Evolutionary conservation across 2,113 vertebrate genomes (phyloP).

Genomic region (Pteropus alecto): DNA sequence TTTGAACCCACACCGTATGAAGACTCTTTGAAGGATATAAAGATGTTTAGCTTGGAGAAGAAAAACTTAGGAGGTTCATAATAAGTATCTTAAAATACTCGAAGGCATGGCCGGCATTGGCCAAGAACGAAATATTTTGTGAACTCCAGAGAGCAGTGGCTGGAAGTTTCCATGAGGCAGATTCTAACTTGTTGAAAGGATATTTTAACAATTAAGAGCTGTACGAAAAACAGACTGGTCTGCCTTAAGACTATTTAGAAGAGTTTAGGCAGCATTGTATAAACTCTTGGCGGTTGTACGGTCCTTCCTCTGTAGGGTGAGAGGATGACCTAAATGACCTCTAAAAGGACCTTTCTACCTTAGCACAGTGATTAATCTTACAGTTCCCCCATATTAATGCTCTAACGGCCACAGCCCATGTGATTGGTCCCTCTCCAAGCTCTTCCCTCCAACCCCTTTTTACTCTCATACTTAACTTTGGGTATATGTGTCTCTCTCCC

Average conservation of each 20-base stretch:
- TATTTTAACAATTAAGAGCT: neutral
- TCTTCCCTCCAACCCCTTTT: neutral
- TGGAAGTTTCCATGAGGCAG: neutral
- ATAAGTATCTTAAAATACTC: neutral
- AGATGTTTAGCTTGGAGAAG: neutral
- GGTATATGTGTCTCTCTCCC: neutral
- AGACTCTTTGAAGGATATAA: neutral
- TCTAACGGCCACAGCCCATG: neutral
- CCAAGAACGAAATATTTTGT: neutral
- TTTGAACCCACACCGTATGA: neutral
- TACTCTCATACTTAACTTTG: neutral
- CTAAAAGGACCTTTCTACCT: neutral
- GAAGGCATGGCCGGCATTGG: neutral
- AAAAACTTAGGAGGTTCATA: neutral
- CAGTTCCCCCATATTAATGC: neutral
- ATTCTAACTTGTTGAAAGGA: neutral
- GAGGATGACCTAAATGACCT: neutral
- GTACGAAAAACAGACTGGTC: neutral
- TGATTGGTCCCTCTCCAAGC: neutral
- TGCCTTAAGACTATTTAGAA: neutral
- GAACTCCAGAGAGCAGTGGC: neutral
- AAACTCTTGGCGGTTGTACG: neutral
- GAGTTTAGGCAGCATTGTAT: neutral
- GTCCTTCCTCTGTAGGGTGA: neutral
- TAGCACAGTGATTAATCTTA: neutral